Evolutionary conservation across 2,888 invertebrate genomes (phyloP), one percentile per base, ranked within the genome.

Genomic region (Zaprionus lineosus): DNA sequence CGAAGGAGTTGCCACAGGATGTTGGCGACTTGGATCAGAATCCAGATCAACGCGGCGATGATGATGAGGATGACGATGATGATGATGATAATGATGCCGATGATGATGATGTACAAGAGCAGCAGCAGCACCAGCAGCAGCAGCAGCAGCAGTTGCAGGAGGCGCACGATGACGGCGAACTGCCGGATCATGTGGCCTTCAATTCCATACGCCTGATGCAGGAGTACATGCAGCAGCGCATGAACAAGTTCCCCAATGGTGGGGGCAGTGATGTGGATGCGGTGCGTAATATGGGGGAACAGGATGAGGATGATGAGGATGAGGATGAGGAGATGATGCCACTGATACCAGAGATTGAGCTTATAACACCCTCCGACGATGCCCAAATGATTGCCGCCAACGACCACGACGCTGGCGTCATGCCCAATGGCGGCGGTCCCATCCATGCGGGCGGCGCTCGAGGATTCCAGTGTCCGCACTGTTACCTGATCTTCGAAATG

Each of bases 321-420:
- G 86, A 78, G 1, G 87, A 88, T 16, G 89, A 87, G 51, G 89
- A 88, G 21, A 87, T 88, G 59, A 71, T 89, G 62, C 90, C 89
- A 1, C 59, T 89, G n/a, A 89, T 89, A 76, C 89, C 89, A 2
- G 90, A 90, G 65, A 89, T 90, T 8, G 89, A 90, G 57, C 63
- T 89, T 2, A 81, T 89, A 16, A 89, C 89, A 16, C 89, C 90
- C 19, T 84, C 86, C 9, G 90, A 89, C 19, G 89, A 89, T 14
- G 71, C 64, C 1, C 12, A 53, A 31, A 52, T 60, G 67, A 40
- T 63, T 1, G 11, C 63, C 1, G 55, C 16, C 29, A 46, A 19
- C 9, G 73, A 64, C 26, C 16, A 24, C 7, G 43, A 58, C 18
- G 46, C 19, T 5, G 14, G 12, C 7, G 56, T 34, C 9, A 12